Conservation (phyloP, 2,797 vertebrate genomes). For the Labroides dimidiatus region DNA sequence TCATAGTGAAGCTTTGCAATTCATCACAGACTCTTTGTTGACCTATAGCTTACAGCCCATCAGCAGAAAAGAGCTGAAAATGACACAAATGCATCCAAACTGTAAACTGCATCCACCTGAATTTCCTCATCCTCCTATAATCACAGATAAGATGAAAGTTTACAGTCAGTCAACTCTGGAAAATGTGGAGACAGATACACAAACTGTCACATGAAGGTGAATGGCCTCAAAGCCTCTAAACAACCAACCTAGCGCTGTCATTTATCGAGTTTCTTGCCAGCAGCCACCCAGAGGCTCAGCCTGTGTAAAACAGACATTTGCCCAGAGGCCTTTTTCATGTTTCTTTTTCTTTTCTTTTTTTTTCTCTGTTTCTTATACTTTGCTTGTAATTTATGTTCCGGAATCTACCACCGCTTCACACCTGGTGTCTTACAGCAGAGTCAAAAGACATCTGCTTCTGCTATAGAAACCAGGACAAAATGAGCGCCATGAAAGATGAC, state of each 20-base stretch:
- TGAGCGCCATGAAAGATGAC: conserved; percentile 57
- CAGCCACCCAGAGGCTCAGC: conserved; percentile 85
- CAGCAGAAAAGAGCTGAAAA: conserved; percentile 16
- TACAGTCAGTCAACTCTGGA: conserved; percentile 28
- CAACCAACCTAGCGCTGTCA: conserved; percentile 83
- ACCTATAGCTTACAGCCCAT: conserved; percentile 19
- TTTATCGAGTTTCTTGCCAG: conserved; percentile 85
- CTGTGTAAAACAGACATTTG: conserved; percentile 87
- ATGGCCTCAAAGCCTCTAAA: conserved; percentile 77
- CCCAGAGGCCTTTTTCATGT: conserved; percentile 79
- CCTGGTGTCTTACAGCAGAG: conserved; percentile 52
- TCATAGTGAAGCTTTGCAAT: neutral
- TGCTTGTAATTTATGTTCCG: conserved; percentile 72
- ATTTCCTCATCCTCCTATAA: conserved; percentile 5
- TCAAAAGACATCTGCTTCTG: conserved; percentile 57
- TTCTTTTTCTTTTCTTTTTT: conserved; percentile 68
- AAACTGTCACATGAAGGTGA: conserved; percentile 76
- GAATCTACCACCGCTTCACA: conserved; percentile 66
- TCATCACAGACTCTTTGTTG: conserved; percentile 2
- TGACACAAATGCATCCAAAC: conserved; percentile 1
- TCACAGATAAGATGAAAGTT: conserved; percentile 12
- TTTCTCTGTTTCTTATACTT: conserved; percentile 59
- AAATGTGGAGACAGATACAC: conserved; percentile 48
- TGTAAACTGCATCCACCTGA: neutral
- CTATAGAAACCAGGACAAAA: conserved; percentile 56